A percentile compares a stretch with the other conserved stretches of the same genome.
Evolutionary conservation across 2,888 invertebrate genomes (phyloP).

Genomic region (Cataglyphis rosenhaueri): DNA sequence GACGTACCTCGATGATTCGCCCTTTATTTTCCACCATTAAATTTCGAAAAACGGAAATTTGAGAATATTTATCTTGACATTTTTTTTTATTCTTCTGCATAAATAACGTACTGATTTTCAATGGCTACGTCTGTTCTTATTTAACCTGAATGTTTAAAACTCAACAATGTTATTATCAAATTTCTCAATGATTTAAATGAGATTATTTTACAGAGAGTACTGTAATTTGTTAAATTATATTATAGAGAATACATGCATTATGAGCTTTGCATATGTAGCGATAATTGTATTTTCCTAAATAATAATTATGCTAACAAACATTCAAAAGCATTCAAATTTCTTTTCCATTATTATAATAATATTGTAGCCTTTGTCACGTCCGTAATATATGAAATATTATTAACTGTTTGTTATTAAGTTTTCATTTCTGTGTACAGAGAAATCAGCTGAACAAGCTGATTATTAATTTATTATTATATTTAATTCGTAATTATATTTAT

Average conservation of each 20-base stretch:
- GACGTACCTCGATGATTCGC: slow-evolving; percentile 35
- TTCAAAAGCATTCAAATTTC: background rate
- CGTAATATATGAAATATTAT: slow-evolving; percentile 2
- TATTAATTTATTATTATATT: background rate
- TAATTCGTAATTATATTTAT: slow-evolving; percentile 10
- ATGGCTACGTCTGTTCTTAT: background rate
- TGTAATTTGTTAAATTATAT: background rate
- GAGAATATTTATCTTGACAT: slow-evolving; percentile 44
- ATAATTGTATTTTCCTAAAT: background rate
- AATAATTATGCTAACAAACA: background rate
- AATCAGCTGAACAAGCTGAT: background rate
- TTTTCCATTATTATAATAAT: background rate
- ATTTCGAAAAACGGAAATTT: slow-evolving; percentile 15
- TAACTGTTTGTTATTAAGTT: background rate
- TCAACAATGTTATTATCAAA: background rate
- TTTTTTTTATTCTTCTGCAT: background rate
- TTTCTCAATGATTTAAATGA: background rate
- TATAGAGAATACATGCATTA: background rate
- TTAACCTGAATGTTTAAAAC: background rate
- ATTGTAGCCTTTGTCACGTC: background rate
- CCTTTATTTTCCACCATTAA: slow-evolving; percentile 61
- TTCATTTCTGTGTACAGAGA: background rate
- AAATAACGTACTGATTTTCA: background rate
- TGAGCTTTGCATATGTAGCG: background rate
- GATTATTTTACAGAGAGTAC: background rate